Conservation (phyloP, 2,113 vertebrate species). For the Oreochromis aureus region DNA sequence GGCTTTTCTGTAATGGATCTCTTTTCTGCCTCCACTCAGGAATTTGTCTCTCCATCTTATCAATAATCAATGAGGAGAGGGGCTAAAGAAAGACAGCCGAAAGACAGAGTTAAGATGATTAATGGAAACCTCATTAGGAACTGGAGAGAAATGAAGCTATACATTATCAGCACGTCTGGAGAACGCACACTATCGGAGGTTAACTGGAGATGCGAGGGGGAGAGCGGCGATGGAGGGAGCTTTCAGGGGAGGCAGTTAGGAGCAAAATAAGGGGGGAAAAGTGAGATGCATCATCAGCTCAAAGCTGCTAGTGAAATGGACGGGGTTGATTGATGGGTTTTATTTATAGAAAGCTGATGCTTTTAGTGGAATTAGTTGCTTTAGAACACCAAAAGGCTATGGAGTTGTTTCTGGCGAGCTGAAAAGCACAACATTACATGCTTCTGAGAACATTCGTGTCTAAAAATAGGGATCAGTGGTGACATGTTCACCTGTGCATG, state of each 20-base stretch:
- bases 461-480: conserved; percentile 43
- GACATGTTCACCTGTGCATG: conserved; percentile 35
- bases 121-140: conserved; percentile 57
- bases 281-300: background rate
- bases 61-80: conserved; percentile 53
- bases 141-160: conserved; percentile 15
- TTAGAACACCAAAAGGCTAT: background rate
- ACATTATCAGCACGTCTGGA: background rate
- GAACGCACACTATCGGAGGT: background rate
- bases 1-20: conserved; percentile 41
- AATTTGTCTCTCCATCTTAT: conserved; percentile 33
- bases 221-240: background rate
- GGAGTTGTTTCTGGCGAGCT: background rate
- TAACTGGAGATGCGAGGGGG: background rate
- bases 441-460: background rate
- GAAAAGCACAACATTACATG: background rate
- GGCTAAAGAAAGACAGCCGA: conserved; percentile 5
- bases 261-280: background rate
- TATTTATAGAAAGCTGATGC: conserved; percentile 2
- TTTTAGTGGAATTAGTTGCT: conserved; percentile 32
- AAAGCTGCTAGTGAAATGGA: background rate
- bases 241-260: background rate
- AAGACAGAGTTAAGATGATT: conserved; percentile 9
- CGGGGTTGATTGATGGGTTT: background rate
- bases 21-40: conserved; percentile 1